Evolutionary conservation across 1,140 invertebrate genomes (phyloP), one percentile per base, ranked within the genome.

Genomic region (Sarcophaga peregrina): DNA sequence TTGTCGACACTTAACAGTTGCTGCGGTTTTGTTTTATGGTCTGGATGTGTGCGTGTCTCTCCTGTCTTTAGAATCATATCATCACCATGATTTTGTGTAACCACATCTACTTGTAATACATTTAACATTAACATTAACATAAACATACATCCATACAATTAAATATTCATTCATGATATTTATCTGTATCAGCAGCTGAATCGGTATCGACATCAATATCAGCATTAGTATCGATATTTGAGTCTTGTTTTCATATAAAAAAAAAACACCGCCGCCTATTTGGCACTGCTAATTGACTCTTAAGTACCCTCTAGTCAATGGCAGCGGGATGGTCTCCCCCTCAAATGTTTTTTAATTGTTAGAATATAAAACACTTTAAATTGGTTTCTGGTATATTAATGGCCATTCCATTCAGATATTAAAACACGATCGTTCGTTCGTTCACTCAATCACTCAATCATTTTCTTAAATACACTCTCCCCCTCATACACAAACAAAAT

Each of bases 1-100:
- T 68, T 68, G 62, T 68, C 62, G 62, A 25, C 62, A 68, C 62
- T 68, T 68, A 68, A 68, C 62, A 68, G 62, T 68, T 68, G 25
- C 25, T 37, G 25, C 25, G 25, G 25, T 37, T 37, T 37, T 37
- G 25, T 37, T 37, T 37, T 37, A 37, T 37, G 4, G 25, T 37
- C 25, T 25, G 9, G 1, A 20, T 68, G 62, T 62, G 52, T 58
- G 6, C n/a, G 54, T 58, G 15, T n/a, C 3, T 58, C 54, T 15
- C 20, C 25, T 37, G 25, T 37, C 25, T 37, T 37, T 37, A 37
- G 25, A 37, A 37, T 37, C 25, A 37, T 37, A 37, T 37, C 25
- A 37, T 37, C 25, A 37, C 25, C 25, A 37, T 37, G 25, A 37
- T 37, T 37, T 4, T 37, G 25, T 37, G 25, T 37, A 37, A 37